Evolutionary conservation across 2,888 invertebrate species (phyloP).

Genomic region (Netelia melanura): DNA sequence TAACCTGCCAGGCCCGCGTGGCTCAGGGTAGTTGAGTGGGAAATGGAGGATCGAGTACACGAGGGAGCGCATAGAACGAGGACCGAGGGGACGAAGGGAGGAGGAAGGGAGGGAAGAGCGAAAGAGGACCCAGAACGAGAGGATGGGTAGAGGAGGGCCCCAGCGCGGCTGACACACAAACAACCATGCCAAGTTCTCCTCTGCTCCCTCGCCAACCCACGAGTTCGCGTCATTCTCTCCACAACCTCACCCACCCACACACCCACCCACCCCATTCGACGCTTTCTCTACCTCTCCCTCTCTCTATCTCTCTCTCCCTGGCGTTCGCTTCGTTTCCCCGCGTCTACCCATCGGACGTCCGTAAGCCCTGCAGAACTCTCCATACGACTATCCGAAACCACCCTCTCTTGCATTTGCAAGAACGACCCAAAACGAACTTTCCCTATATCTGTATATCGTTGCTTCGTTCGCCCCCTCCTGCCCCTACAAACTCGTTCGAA

Average conservation of each 20-base stretch:
- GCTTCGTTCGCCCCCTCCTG: slow-evolving; percentile 54
- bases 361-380: slow-evolving; percentile 59
- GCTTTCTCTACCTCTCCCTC: slow-evolving; percentile 53
- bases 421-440: slow-evolving; percentile 60
- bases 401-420: slow-evolving; percentile 66
- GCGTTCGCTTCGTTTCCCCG: slow-evolving; percentile 66
- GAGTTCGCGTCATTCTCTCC: slow-evolving; percentile 65
- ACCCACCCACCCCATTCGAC: slow-evolving; percentile 31
- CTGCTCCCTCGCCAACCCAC: slow-evolving; percentile 71
- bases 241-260: slow-evolving; percentile 60
- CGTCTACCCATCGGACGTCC: slow-evolving; percentile 68
- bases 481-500: background rate
- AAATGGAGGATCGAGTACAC: slow-evolving; percentile 72
- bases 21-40: slow-evolving; percentile 78
- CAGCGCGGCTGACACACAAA: slow-evolving; percentile 85
- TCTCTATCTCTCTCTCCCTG: slow-evolving; percentile 47
- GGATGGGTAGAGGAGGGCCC: slow-evolving; percentile 76
- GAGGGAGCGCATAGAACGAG: slow-evolving; percentile 64
- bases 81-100: slow-evolving; percentile 42
- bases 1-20: slow-evolving; percentile 71
- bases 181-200: slow-evolving; percentile 79
- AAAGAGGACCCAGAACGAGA: slow-evolving; percentile 62
- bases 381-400: slow-evolving; percentile 73
- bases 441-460: slow-evolving; percentile 13
- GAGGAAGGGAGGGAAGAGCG: slow-evolving; percentile 41